phyloP scores from a whole-genome alignment of 2,797 vertebrate genomes.

The Takifugu rubripes region DNA sequence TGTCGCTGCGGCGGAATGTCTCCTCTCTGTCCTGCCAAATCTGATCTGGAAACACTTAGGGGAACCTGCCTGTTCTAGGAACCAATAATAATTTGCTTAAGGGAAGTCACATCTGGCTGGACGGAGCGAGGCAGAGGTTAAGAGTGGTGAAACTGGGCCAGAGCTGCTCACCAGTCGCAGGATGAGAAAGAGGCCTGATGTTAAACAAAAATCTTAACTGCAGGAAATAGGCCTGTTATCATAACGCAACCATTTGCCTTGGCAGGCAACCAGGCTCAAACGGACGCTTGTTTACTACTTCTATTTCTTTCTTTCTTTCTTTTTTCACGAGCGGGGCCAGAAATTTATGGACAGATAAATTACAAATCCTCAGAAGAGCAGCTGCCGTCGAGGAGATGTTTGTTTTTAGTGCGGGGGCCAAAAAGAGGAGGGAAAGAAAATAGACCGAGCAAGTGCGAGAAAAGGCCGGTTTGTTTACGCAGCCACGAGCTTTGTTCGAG shows the following conservation, averaged over 20 bases:
- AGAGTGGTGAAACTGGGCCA: constrained; percentile 77
- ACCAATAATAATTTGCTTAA: constrained; percentile 92
- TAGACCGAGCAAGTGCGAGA: constrained; percentile 65
- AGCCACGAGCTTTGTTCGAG: constrained; percentile 69
- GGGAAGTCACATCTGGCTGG: constrained; percentile 90
- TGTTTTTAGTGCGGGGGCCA: constrained; percentile 70
- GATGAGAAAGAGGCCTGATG: constrained; percentile 80
- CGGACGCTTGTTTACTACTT: constrained; percentile 81
- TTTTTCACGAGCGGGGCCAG: constrained; percentile 48
- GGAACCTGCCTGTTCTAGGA: constrained; percentile 85
- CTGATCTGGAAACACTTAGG: constrained; percentile 92
- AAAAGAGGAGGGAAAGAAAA: constrained; percentile 44
- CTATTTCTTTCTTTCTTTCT: constrained; percentile 15
- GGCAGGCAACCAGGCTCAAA: constrained; percentile 83
- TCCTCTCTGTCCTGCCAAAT: constrained; percentile 71
- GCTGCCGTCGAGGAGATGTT: constrained; percentile 53
- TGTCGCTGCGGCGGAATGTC: constrained; percentile 87
- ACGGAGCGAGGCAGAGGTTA: constrained; percentile 85
- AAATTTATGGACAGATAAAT: constrained; percentile 70
- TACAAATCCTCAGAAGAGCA: constrained; percentile 50
- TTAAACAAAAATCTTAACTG: constrained; percentile 89
- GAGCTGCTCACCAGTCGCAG: constrained; percentile 75
- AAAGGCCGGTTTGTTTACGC: constrained; percentile 66
- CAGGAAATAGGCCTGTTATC: constrained; percentile 92
- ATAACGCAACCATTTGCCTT: constrained; percentile 88